Evolutionary conservation across 2,888 invertebrate genomes (phyloP).

Genomic region (Idaea dimidiata): DNA sequence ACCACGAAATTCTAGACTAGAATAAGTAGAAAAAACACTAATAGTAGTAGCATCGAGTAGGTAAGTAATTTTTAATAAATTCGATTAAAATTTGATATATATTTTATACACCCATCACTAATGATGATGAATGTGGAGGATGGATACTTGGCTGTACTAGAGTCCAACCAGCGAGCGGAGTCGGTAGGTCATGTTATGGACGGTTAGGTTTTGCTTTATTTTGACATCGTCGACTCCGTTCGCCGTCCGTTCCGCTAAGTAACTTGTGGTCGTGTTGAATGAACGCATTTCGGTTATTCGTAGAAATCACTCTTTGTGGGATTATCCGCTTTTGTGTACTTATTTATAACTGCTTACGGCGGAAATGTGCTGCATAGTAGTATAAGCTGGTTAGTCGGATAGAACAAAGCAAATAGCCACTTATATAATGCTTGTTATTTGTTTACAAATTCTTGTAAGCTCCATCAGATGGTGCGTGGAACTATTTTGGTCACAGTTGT

Average conservation of each 20-base stretch:
- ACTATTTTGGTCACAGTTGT: background rate
- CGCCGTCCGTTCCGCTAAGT: constrained; percentile 47
- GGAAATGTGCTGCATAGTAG: constrained; percentile 53
- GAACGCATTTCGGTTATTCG: constrained; percentile 58
- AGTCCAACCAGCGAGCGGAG: constrained; percentile 3
- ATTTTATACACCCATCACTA: background rate
- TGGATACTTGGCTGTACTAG: background rate
- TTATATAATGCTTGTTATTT: background rate
- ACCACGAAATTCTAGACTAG: no score
- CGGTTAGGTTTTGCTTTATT: constrained; percentile 49
- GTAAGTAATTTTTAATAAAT: no score
- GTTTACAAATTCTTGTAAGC: background rate
- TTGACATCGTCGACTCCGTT: constrained; percentile 39
- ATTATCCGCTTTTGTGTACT: constrained; percentile 35
- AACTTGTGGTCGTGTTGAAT: constrained; percentile 57
- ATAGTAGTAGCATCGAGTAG: no score
- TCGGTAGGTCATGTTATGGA: constrained; percentile 38
- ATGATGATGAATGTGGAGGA: background rate
- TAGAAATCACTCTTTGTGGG: constrained; percentile 55
- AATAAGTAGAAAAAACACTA: no score
- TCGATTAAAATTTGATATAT: no score
- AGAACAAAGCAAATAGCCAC: background rate
- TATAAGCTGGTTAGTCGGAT: constrained; percentile 17
- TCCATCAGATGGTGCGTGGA: background rate
- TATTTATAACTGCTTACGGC: constrained; percentile 36